Conservation (phyloP, 2,113 vertebrate genomes). For the Hippocampus abdominalis region DNA sequence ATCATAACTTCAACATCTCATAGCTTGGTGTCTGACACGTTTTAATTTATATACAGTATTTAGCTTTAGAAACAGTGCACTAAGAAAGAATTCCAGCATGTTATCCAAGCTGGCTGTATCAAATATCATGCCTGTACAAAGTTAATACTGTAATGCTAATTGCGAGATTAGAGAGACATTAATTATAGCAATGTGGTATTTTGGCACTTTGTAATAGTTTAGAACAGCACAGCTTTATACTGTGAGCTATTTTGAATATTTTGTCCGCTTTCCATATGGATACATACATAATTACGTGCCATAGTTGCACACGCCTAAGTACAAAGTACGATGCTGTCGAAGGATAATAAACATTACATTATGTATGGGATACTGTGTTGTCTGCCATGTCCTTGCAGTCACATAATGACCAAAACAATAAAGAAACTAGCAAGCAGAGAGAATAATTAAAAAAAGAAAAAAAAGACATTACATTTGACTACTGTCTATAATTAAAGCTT, state of each 20-base stretch:
- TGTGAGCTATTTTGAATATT: not conserved
- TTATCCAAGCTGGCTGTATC: not conserved
- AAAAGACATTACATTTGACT: constrained; percentile 14
- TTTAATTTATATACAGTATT: no score
- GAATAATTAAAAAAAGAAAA: not conserved
- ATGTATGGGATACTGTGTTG: not conserved
- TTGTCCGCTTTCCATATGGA: not conserved
- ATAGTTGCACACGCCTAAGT: not conserved
- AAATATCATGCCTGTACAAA: not conserved
- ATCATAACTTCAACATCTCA: no score
- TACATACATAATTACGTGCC: not conserved
- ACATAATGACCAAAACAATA: not conserved
- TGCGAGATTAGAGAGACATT: not conserved
- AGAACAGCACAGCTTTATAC: not conserved
- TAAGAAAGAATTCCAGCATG: no score
- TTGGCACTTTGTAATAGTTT: not conserved
- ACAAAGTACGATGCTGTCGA: not conserved
- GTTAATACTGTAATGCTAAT: not conserved
- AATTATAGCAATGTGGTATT: not conserved
- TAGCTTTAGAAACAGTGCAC: no score
- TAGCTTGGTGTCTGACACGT: no score
- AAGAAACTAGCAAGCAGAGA: constrained; percentile 3
- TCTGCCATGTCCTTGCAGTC: not conserved
- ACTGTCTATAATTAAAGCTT: constrained; percentile 10
- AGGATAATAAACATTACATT: not conserved